Evolutionary conservation across 2,113 vertebrate genomes (phyloP).

Genomic region (Sebastes schlegelii): DNA sequence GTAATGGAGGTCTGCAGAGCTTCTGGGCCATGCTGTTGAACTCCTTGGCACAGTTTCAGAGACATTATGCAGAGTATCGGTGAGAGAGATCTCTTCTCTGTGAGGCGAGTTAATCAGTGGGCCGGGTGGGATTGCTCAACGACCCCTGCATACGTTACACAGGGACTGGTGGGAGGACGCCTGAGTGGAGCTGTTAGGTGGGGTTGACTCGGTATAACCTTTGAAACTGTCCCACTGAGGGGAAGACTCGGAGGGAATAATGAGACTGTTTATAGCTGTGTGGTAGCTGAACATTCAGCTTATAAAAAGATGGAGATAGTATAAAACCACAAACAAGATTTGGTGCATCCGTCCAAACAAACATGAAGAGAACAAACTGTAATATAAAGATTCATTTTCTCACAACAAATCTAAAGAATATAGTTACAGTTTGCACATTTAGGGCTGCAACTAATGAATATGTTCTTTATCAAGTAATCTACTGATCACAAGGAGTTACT

Average conservation of each 20-base stretch:
- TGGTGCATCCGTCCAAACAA: not conserved
- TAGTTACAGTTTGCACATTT: no score
- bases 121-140: not conserved
- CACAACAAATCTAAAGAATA: no score
- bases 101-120: not conserved
- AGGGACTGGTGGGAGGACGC: not conserved
- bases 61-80: not conserved
- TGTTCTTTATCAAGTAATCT: not conserved
- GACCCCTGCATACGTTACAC: not conserved
- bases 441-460: not conserved
- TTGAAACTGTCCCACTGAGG: not conserved
- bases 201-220: slow-evolving; percentile 6
- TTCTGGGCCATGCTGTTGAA: slow-evolving; percentile 8
- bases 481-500: not conserved
- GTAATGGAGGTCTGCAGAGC: not conserved
- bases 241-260: not conserved
- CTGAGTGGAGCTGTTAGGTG: not conserved
- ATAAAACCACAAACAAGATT: no score
- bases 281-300: not conserved
- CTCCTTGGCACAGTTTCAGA: slow-evolving; percentile 22
- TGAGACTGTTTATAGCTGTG: not conserved
- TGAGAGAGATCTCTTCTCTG: not conserved
- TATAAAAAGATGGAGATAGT: not conserved
- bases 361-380: not conserved
- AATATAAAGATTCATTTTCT: not conserved